Evolutionary conservation across 2,888 invertebrate species (phyloP), one percentile per base, ranked within the genome.

Genomic region (Dryobota labecula): DNA sequence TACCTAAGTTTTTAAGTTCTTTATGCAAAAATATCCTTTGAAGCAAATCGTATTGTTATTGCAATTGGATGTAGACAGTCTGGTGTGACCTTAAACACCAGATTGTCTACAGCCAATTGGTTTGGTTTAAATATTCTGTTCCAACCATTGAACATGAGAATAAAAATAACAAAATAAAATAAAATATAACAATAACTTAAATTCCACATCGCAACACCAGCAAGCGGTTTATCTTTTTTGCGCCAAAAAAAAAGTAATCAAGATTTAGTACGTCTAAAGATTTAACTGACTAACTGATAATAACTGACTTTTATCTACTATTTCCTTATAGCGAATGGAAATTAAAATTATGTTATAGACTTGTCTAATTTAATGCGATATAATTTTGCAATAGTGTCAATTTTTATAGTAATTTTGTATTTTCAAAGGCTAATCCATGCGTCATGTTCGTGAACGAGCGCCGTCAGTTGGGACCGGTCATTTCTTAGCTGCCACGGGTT

Each of bases 161-260:
- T n/a, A 56, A 13, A n/a, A n/a, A n/a, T n/a, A n/a, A n/a, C n/a
- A n/a, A n/a, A n/a, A n/a, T n/a, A n/a, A n/a, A n/a, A n/a, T n/a
- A 20, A 45, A 36, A 18, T 49, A 36, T 18, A 24, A 63, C 9
- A 54, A 38, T 20, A 69, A 41, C 1, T 8, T 18, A 1, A 33
- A 47, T 30, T 5, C 18, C 27, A 57, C 9, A 20, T 9, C 3
- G 58, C 64, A 47, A 20, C 20, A n/a, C 2, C 8, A 36, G 13
- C 11, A 4, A 41, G 15, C 11, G n/a, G 18, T 63, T 49, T 36
- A 49, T 33, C 8, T n/a, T 33, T 53, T 27, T 53, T 13, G n/a
- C 33, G 13, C n/a, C 6, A 36, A 51, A 47, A 60, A 49, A 47
- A 2, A 47, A 47, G 51, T 47, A 76, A 76, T 54, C 38, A 53